These are phyloP conservation scores for Euzophera pinguis DNA, from an alignment of 2,888 invertebrate genomes.

Conservation along the genomic window DNA sequence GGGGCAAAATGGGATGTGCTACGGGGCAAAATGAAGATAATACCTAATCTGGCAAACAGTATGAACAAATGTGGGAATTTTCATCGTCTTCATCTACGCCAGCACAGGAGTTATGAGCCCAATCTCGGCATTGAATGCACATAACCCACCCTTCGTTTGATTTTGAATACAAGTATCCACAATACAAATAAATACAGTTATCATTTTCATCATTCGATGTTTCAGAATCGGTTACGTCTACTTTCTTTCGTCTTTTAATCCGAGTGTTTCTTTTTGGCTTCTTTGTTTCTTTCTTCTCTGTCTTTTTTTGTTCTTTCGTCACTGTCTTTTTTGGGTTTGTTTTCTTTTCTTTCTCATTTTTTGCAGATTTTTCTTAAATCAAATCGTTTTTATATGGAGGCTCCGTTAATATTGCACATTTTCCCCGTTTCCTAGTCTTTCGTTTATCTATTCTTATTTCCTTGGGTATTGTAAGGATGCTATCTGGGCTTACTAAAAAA, in stretches of 20 bases:
- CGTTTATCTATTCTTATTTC: constrained; percentile 7
- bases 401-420: constrained; percentile 10
- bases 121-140: not conserved
- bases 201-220: not conserved
- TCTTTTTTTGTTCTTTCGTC: not conserved
- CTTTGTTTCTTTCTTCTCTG: not conserved
- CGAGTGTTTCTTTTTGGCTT: not conserved
- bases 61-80: constrained; percentile 10
- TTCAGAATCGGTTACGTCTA: not conserved
- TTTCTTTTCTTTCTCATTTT: not conserved
- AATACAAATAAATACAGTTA: not conserved
- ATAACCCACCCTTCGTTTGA: not conserved
- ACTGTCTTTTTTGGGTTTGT: not conserved
- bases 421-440: constrained; percentile 12
- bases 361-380: not conserved
- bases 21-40: constrained; percentile 11
- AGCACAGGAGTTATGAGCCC: constrained; percentile 5
- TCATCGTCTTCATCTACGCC: constrained; percentile 13
- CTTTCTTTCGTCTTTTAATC: not conserved
- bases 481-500: constrained; percentile 1
- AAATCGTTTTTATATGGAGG: constrained; percentile 12
- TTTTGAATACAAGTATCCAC: not conserved
- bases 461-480: constrained; percentile 11
- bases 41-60: constrained; percentile 13
- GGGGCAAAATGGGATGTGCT: constrained; percentile 13